These are phyloP conservation scores for Patella caerulea DNA, from an alignment of 2,888 invertebrate species.

Conservation along the genomic window DNA sequence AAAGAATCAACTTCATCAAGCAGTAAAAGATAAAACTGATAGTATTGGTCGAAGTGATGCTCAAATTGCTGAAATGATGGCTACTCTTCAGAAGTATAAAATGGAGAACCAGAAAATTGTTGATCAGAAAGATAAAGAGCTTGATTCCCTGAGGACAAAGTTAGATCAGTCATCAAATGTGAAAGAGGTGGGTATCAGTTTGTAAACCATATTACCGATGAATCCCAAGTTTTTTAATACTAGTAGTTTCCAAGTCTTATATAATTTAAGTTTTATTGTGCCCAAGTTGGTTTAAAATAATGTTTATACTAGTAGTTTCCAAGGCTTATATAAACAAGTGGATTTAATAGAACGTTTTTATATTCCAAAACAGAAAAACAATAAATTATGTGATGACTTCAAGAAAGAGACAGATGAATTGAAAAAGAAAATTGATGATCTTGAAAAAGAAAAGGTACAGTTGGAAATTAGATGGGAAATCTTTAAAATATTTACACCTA, in stretches of 20 bases:
- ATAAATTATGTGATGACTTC: background rate
- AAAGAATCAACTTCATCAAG: constrained; percentile 38
- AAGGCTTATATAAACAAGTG: too few species aligned
- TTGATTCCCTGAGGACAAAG: constrained; percentile 41
- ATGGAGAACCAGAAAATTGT: constrained; percentile 57
- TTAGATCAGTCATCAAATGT: constrained; percentile 27
- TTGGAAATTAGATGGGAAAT: too few species aligned
- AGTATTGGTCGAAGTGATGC: constrained; percentile 49
- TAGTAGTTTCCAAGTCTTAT: too few species aligned
- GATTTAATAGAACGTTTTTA: too few species aligned
- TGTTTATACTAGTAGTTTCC: too few species aligned
- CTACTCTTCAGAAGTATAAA: constrained; percentile 62
- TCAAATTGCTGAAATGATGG: constrained; percentile 60
- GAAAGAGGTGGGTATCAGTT: constrained; percentile 12
- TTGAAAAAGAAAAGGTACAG: constrained; percentile 16
- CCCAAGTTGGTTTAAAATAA: too few species aligned
- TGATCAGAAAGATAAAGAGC: constrained; percentile 55
- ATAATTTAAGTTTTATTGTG: too few species aligned
- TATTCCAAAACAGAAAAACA: background rate
- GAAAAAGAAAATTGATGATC: background rate
- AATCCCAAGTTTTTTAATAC: too few species aligned
- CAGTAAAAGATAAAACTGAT: constrained; percentile 48
- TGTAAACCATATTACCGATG: too few species aligned
- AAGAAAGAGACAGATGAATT: constrained; percentile 16
- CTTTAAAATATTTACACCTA: background rate